Base-by-base conservation (phyloP, 2,888 invertebrate genomes). In the Xanthorhoe designata region DNA sequence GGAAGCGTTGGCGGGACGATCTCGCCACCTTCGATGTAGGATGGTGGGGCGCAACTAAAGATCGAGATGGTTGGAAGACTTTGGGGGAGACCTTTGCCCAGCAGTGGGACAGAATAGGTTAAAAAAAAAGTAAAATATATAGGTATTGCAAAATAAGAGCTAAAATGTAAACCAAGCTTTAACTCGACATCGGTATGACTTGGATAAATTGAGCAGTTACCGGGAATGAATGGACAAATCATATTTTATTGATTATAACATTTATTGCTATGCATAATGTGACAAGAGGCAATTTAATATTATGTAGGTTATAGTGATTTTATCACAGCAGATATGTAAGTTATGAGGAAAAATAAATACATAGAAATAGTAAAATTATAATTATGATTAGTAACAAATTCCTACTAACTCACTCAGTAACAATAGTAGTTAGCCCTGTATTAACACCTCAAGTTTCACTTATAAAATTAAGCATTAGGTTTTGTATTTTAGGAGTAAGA, bases 271-370 rank as follows among this genome's bases (percentile, higher is more conserved):
- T 19, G 32, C 17, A 47, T 42, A 38, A 47, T 56, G 32, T 58
- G 66, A 66, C 61, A 66, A 66, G 57, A 53, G 47, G 57, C 61
- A 57, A 61, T 54, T 57, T 13, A 32, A 45, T 56, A 38, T 42
- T 42, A 62, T 35, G 49, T 62, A 64, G 64, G 60, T 54, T 56
- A 64, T n/a, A 47, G 8, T 47, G 47, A 47, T 15, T 17, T 32
- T 65, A 18, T 35, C 18, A 47, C 15, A 45, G 49, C 32, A 32
- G 32, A 32, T 24, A 64, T 49, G 10, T 49, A 17, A 35, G 15
- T 47, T 13, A 47, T 17, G 47, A 47, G 47, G 47, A 47, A 15
- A 47, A 17, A 15, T 38, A 42, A 42, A 42, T 42, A 42, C 13
- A 10, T 42, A 32, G 24, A 3, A 24, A 24, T 24, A 2, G 32